phyloP scores from a whole-genome alignment of 2,797 vertebrate genomes.

The Oophaga sylvatica region DNA sequence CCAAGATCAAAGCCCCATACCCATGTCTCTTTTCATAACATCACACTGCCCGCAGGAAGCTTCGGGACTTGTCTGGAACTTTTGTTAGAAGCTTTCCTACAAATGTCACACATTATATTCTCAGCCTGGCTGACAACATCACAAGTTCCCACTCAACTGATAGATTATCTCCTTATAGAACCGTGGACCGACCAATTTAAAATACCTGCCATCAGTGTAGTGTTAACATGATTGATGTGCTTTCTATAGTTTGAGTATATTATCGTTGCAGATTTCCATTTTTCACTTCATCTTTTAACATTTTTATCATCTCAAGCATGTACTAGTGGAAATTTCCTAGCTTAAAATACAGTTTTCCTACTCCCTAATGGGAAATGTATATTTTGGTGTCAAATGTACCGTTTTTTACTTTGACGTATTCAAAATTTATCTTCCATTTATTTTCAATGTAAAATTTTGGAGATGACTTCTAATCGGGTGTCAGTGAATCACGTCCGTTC shows the following conservation, averaged over 20 bases:
- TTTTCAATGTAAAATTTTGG: neutral
- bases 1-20: constrained; percentile 38
- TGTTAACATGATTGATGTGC: constrained; percentile 7
- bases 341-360: neutral
- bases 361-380: neutral
- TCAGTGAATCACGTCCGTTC: neutral
- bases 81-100: constrained; percentile 15
- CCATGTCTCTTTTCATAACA: constrained; percentile 26
- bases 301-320: constrained; percentile 17
- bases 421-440: neutral
- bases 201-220: constrained; percentile 5
- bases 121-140: constrained; percentile 28
- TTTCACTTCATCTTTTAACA: constrained; percentile 10
- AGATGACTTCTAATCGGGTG: neutral
- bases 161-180: constrained; percentile 26
- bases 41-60: constrained; percentile 34
- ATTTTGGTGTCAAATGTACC: constrained; percentile 1
- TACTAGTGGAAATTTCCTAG: neutral
- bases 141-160: constrained; percentile 17
- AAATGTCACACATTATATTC: constrained; percentile 25
- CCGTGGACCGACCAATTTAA: neutral
- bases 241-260: constrained; percentile 5
- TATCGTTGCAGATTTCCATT: constrained; percentile 19
- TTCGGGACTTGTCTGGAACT: constrained; percentile 31
- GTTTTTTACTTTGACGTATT: neutral